phyloP scores from a whole-genome alignment of 2,888 invertebrate genomes.

The Troides helena region DNA sequence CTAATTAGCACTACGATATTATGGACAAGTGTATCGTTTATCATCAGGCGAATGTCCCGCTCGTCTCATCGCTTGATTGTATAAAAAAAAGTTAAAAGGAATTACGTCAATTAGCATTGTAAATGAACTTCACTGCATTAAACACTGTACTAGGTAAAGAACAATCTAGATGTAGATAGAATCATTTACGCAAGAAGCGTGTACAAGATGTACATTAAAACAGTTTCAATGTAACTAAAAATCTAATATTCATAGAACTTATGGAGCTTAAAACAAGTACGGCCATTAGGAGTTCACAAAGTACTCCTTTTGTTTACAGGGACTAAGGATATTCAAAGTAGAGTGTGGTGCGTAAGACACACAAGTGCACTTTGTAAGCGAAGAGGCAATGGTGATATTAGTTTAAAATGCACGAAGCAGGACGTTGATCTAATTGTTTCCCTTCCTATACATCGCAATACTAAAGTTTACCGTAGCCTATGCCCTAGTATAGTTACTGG shows the following conservation, averaged over 20 bases:
- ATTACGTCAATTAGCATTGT: neutral
- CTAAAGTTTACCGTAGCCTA: neutral
- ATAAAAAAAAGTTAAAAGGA: neutral
- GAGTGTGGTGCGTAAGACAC: conserved; percentile 10
- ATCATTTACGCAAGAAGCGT: neutral
- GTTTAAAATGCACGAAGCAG: conserved; percentile 37
- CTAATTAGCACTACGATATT: no score
- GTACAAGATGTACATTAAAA: neutral
- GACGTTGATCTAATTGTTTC: conserved; percentile 32
- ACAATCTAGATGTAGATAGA: neutral
- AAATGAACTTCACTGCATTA: conserved; percentile 1
- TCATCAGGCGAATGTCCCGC: no score
- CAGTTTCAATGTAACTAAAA: neutral
- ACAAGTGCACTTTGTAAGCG: conserved; percentile 20
- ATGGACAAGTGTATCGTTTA: no score
- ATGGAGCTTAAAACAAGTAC: neutral
- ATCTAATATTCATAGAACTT: neutral
- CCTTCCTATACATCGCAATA: conserved; percentile 1
- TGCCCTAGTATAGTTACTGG: no score
- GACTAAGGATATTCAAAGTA: conserved; percentile 22
- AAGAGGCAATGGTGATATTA: conserved; percentile 16
- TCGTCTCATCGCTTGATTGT: no score
- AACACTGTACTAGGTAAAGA: neutral
- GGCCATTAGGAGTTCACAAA: neutral
- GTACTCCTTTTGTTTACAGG: neutral